These are phyloP conservation scores for Helleia helle DNA, from an alignment of 2,888 invertebrate species.

Conservation along the genomic window DNA sequence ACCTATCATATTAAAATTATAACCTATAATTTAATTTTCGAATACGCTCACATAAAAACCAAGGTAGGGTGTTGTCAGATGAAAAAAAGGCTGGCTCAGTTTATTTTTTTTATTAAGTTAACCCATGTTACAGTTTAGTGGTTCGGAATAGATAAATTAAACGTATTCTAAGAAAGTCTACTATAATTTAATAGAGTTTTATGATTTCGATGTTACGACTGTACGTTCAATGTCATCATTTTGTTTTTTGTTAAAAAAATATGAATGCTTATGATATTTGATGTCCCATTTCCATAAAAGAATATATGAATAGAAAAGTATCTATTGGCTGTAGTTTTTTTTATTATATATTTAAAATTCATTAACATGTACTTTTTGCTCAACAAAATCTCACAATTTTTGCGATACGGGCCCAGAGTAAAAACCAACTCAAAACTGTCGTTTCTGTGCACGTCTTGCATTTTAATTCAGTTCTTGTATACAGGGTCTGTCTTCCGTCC, in stretches of 20 bases:
- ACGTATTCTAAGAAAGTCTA: constrained; percentile 31
- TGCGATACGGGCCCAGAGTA: no score
- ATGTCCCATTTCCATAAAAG: background rate
- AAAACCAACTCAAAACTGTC: no score
- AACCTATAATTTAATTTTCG: constrained; percentile 72
- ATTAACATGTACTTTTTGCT: no score
- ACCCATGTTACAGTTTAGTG: constrained; percentile 48
- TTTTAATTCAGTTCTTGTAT: no score
- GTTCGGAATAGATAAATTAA: constrained; percentile 50
- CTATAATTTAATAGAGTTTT: constrained; percentile 42
- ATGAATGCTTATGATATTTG: background rate
- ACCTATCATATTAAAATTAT: constrained; percentile 72
- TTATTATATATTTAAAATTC: no score
- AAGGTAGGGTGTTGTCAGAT: constrained; percentile 59
- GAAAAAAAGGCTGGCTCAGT: constrained; percentile 59
- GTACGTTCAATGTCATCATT: constrained; percentile 4
- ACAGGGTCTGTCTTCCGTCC: no score
- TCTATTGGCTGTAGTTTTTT: no score
- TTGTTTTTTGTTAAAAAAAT: background rate
- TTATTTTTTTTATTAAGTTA: constrained; percentile 47
- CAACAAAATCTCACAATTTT: no score
- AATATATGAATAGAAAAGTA: background rate
- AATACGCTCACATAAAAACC: constrained; percentile 56
- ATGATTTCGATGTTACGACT: constrained; percentile 9
- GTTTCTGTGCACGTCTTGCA: no score